These are phyloP conservation scores for Anaspis maculata DNA, from an alignment of 2,888 invertebrate species.

Conservation along the genomic window DNA sequence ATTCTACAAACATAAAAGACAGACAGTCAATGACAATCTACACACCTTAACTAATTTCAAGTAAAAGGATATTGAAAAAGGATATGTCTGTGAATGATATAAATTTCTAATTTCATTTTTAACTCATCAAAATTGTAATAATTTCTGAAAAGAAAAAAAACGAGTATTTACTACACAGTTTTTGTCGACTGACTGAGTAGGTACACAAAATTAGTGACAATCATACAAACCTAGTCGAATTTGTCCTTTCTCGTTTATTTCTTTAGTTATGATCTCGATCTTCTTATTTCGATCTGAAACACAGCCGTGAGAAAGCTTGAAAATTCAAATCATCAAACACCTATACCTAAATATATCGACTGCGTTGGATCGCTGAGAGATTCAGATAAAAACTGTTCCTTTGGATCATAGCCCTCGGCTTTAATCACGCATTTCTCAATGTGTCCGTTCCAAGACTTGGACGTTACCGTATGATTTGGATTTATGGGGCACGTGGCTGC, in stretches of 20 bases:
- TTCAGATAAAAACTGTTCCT: conserved; percentile 43
- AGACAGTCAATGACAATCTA: too few relatives aligned
- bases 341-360: conserved; percentile 38
- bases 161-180: conserved; percentile 10
- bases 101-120: conserved; percentile 9
- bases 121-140: conserved; percentile 15
- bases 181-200: conserved; percentile 5
- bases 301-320: conserved; percentile 13
- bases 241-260: conserved; percentile 22
- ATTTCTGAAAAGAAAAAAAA: conserved; percentile 32
- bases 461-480: conserved; percentile 41
- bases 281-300: conserved; percentile 42
- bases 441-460: conserved; percentile 39
- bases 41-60: too few relatives aligned
- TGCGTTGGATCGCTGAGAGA: conserved; percentile 27
- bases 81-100: too few relatives aligned
- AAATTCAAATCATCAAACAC: conserved; percentile 1
- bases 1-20: too few relatives aligned
- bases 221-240: conserved; percentile 35
- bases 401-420: conserved; percentile 41
- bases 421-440: conserved; percentile 42
- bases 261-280: conserved; percentile 32
- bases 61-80: conserved; percentile 33
- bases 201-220: too few relatives aligned
- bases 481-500: conserved; percentile 43